Percentiles rank a stretch among this genome's conserved stretches.
These are phyloP conservation scores for Channallabes apus DNA, from an alignment of 2,797 vertebrate species.

Conservation along the genomic window DNA sequence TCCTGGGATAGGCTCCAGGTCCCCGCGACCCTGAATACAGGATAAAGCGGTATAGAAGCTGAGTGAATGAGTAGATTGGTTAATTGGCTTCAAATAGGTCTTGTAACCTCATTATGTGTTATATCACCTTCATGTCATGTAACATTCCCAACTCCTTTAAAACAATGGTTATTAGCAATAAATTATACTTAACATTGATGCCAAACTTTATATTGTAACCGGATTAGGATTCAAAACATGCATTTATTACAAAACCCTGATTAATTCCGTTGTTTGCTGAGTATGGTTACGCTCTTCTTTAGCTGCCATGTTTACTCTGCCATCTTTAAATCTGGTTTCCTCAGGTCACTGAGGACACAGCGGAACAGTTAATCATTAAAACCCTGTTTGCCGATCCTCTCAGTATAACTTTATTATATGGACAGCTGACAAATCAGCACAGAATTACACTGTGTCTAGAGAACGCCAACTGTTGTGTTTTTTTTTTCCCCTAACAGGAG, in stretches of 20 bases:
- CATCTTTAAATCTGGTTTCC: neutral
- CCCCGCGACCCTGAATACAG: too few species aligned
- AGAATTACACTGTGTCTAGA: conserved; percentile 31
- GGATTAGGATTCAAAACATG: neutral
- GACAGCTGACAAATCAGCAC: conserved; percentile 48
- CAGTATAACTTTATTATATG: conserved; percentile 49
- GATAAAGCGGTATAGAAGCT: too few species aligned
- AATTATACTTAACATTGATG: neutral
- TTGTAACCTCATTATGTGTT: too few species aligned
- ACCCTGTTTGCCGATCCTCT: conserved; percentile 23
- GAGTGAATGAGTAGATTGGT: too few species aligned
- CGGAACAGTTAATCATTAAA: conserved; percentile 43
- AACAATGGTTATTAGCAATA: neutral
- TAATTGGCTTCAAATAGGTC: neutral
- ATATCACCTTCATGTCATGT: neutral
- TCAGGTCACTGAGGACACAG: conserved; percentile 13
- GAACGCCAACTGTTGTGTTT: conserved; percentile 49
- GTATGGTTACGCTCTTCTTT: neutral
- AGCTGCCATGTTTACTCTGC: neutral
- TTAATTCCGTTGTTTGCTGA: too few species aligned
- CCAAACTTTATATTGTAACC: neutral
- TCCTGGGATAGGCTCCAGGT: too few species aligned
- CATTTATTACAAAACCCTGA: neutral
- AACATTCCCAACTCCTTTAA: neutral
- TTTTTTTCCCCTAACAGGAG: conserved; percentile 17